phyloP scores from a whole-genome alignment of 1,140 invertebrate species.

The Proctacanthus coquilletti region DNA sequence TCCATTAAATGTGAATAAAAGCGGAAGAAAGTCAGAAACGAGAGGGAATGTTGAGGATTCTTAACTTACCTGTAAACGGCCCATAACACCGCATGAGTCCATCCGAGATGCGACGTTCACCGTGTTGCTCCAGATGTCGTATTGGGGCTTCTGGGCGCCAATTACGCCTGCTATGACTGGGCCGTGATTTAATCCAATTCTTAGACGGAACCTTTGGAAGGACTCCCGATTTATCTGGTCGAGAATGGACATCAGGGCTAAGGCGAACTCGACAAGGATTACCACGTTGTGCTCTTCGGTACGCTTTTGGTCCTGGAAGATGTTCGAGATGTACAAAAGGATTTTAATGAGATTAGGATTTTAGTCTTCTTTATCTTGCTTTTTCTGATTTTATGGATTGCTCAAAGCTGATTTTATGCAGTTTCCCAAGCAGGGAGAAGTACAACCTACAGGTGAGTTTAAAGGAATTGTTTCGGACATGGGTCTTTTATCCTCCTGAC shows the following conservation, averaged over 20 bases:
- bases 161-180: constrained; percentile 89
- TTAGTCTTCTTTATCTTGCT: no score
- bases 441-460: no score
- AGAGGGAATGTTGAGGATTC: neutral
- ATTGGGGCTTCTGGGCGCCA: constrained; percentile 92
- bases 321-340: neutral
- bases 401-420: no score
- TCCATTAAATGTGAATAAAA: neutral
- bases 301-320: constrained; percentile 46
- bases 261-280: constrained; percentile 84
- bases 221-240: constrained; percentile 94
- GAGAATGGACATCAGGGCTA: constrained; percentile 78
- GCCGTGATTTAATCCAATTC: constrained; percentile 87
- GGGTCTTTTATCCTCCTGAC: no score
- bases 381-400: no score
- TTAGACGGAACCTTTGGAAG: constrained; percentile 85
- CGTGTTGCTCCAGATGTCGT: constrained; percentile 96
- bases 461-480: no score
- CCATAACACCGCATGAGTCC: constrained; percentile 89
- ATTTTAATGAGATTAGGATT: no score
- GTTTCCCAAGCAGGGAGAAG: no score
- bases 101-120: constrained; percentile 92
- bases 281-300: constrained; percentile 77
- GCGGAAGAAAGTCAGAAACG: no score
- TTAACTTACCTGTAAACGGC: constrained; percentile 52